Base-by-base conservation (phyloP, 2,797 vertebrate genomes). In the Pseudomugil gertrudae region DNA sequence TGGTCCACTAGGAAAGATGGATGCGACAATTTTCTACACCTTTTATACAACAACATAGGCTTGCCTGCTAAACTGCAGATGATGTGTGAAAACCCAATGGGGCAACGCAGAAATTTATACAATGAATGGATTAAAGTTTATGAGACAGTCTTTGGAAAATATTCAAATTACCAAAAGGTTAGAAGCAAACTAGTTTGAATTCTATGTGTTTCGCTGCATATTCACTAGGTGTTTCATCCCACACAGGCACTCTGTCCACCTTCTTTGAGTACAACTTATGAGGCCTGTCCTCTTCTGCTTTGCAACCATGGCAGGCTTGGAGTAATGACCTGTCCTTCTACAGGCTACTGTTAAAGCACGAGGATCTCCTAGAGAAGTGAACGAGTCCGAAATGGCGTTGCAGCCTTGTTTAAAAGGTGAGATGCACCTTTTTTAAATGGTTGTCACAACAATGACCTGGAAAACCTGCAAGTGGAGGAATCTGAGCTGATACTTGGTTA, bases 1-100 rank as follows among this genome's bases (percentile, higher is more conserved):
- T 51, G 3, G 76, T 83, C 79, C 75, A 69, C 69, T 66, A 76
- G 76, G 72, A 84, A 75, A 81, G 84, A 84, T 50, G 35, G 78
- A 78, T 74, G 78, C 76, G 67, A 83, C 69, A 30, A 80, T 83
- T 82, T 57, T 56, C 58, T 23, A 60, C 73, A 72, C 74, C 57
- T n/a, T 84, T 73, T 72, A 76, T 66, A 72, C 54, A 33, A 66
- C 26, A 52, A 35, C 67, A 40, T 66, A 58, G 32, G 61, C 69
- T 62, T 79, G 79, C 82, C 80, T 23, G 51, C 80, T 80, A 78
- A 68, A 56, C 36, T n/a, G n/a, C n/a, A n/a, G n/a, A n/a, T n/a
- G n/a, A 57, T 26, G 63, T 67, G 54, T 50, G 64, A 38, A 69
- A 71, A 63, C 65, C 63, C 71, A 56, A 48, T 19, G 54, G 78